Conservation (phyloP, 2,113 vertebrate species). For the Prionailurus viverrinus region DNA sequence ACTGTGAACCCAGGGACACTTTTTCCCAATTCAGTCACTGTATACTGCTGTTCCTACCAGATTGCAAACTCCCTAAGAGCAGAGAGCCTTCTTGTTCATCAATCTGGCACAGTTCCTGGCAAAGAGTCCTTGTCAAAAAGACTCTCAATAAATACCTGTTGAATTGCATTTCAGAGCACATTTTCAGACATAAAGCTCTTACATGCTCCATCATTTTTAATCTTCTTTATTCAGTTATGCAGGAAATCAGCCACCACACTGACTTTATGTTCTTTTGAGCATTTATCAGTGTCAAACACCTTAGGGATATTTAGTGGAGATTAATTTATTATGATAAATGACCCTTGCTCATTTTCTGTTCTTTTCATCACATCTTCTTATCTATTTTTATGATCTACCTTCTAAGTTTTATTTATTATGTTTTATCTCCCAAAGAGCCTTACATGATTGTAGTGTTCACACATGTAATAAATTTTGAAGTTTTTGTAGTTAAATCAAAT, state of each 20-base stretch:
- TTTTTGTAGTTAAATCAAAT: slow-evolving; percentile 62
- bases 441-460: not conserved
- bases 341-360: slow-evolving; percentile 11
- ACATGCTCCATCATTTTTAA: slow-evolving; percentile 56
- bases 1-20: not conserved
- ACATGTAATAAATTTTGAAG: slow-evolving; percentile 48
- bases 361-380: slow-evolving; percentile 14
- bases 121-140: slow-evolving; percentile 36
- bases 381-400: slow-evolving; percentile 39
- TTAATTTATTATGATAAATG: slow-evolving; percentile 63
- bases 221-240: slow-evolving; percentile 32
- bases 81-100: slow-evolving; percentile 3
- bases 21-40: not conserved
- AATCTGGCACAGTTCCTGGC: not conserved
- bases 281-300: slow-evolving; percentile 4
- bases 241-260: slow-evolving; percentile 29
- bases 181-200: slow-evolving; percentile 38
- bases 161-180: slow-evolving; percentile 40
- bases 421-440: slow-evolving; percentile 52
- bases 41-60: not conserved
- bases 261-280: slow-evolving; percentile 44
- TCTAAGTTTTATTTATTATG: slow-evolving; percentile 60
- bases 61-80: not conserved
- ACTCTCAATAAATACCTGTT: slow-evolving; percentile 14
- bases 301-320: slow-evolving; percentile 43